phyloP scores from a whole-genome alignment of 2,113 vertebrate species.

The Electrona antarctica region DNA sequence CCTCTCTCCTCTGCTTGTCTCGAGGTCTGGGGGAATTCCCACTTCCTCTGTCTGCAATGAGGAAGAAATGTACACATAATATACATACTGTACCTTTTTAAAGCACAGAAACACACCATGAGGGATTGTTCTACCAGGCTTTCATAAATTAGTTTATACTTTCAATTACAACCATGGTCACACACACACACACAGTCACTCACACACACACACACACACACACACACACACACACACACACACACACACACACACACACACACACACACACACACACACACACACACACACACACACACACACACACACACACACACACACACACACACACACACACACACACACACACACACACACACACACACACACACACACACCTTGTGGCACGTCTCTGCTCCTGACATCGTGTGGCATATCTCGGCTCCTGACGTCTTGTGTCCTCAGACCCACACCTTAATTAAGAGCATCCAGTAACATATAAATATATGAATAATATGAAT shows the following conservation, averaged over 20 bases:
- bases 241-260: background rate
- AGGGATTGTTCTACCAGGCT: no score
- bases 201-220: background rate
- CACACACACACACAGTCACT: background rate
- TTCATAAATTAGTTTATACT: no score
- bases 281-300: background rate
- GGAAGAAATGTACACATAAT: background rate
- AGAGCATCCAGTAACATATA: background rate
- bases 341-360: background rate
- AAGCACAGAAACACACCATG: background rate
- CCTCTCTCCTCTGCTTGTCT: conserved; percentile 50
- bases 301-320: conserved; percentile 13
- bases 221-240: background rate
- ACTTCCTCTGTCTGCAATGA: conserved; percentile 51
- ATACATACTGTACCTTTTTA: background rate
- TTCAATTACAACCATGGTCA: no score
- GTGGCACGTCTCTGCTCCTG: background rate
- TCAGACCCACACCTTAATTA: conserved; percentile 38
- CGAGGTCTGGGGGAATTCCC: conserved; percentile 58
- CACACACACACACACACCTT: background rate
- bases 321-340: no score
- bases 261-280: background rate
- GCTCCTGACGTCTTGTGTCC: conserved; percentile 64
- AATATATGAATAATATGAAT: background rate
- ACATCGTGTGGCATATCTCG: conserved; percentile 65